phyloP scores from a whole-genome alignment of 2,888 invertebrate genomes.

The Eulithis testata region DNA sequence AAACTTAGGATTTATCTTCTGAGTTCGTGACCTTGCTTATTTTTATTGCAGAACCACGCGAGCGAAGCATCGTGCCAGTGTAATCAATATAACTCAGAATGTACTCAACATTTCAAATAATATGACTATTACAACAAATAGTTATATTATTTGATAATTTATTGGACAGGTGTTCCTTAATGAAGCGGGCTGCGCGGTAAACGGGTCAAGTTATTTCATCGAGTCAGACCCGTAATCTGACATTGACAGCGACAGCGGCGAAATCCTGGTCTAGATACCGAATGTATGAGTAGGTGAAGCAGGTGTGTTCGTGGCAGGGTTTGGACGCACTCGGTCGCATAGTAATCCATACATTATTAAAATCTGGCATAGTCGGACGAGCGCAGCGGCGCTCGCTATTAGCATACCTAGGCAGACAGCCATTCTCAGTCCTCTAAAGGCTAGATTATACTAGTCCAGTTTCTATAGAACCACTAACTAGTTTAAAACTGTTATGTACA shows the following conservation, averaged over 20 bases:
- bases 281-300: constrained; percentile 34
- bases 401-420: constrained; percentile 46
- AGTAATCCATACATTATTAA: constrained; percentile 60
- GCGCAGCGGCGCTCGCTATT: constrained; percentile 36
- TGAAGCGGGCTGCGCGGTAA: constrained; percentile 33
- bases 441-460: constrained; percentile 11
- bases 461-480: background rate
- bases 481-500: background rate
- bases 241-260: constrained; percentile 18
- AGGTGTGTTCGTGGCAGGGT: constrained; percentile 36
- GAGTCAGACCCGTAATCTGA: constrained; percentile 16
- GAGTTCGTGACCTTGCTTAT: too few species aligned
- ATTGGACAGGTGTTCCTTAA: constrained; percentile 37
- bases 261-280: constrained; percentile 31
- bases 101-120: too few species aligned
- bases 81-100: too few species aligned
- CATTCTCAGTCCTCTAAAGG: constrained; percentile 8
- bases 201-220: constrained; percentile 22
- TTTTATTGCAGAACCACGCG: too few species aligned
- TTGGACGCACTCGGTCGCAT: constrained; percentile 41
- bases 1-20: too few species aligned
- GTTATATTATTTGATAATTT: too few species aligned
- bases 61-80: too few species aligned
- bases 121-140: too few species aligned
- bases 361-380: constrained; percentile 45